Evolutionary conservation across 2,113 vertebrate genomes (phyloP), one percentile per base, ranked within the genome.

Genomic region (Brachyhypopomus occidentalis): DNA sequence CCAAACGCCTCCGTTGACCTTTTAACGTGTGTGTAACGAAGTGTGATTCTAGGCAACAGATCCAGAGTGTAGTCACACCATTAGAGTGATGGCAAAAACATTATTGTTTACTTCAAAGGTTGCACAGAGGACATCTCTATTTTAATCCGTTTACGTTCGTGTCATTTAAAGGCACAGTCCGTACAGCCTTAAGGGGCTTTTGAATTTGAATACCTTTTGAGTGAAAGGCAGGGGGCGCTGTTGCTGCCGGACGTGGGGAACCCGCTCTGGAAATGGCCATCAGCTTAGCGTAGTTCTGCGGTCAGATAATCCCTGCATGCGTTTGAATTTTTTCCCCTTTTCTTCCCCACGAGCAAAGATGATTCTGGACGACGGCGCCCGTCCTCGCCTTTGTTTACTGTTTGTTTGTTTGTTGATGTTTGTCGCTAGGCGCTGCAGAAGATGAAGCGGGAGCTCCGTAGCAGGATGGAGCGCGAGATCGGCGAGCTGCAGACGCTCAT

Each of bases 391-490:
- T 14, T 52, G 45, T 52, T 52, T 14, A 52, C 45, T 52, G 8
- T 11, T 52, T 1, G 45, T 9, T 72, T 34, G n/a, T 30, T 30
- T 30, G 30, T 30, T 30, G 30, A 30, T 30, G 30, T 11, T 56
- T 25, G 19, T 62, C 23, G 41, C 4, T 83, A 99, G 98, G 95
- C 93, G 22, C 88, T 99, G 67, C 89, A 93, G 63, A 97, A 96
- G 89, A 91, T 95, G 92, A 98, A 96, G 85, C 91, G 90, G 36
- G 96, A 99, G 81, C 84, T 99, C 77, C 94, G 95, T 38, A 91
- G 88, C 19, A 96, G 94, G 89, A 95, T 98, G 96, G 96, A 98
- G 89, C 94, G 93, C 11, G 97, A 99, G 88, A 96, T 98, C 16
- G 86, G 92, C 0, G 93, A 97, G 2, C 91, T 99, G 62, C 97